These are phyloP conservation scores for Schrankia costaestrigalis DNA, from an alignment of 2,888 invertebrate species.

Conservation along the genomic window DNA sequence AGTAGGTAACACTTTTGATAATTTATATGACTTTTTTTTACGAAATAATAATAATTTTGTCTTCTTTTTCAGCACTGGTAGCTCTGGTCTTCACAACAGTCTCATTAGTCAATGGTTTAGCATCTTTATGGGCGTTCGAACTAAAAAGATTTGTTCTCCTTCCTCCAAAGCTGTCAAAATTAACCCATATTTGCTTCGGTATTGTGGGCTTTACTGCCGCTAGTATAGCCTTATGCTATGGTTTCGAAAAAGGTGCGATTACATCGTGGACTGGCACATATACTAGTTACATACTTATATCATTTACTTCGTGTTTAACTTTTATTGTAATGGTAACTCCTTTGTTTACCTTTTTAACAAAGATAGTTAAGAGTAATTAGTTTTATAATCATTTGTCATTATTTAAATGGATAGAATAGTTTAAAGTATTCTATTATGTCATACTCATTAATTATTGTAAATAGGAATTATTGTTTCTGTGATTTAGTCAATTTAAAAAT, in stretches of 20 bases:
- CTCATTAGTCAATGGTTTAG: slow-evolving; percentile 50
- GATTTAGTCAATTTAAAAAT: too few species aligned
- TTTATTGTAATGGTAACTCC: slow-evolving; percentile 49
- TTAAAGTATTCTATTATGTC: too few species aligned
- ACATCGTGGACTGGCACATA: slow-evolving; percentile 35
- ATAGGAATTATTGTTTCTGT: too few species aligned
- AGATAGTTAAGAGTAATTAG: background rate
- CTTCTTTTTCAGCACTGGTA: slow-evolving; percentile 45
- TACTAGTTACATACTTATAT: slow-evolving; percentile 39
- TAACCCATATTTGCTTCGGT: slow-evolving; percentile 55
- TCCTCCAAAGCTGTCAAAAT: slow-evolving; percentile 46
- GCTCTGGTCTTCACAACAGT: slow-evolving; percentile 54
- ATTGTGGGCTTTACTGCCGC: slow-evolving; percentile 42
- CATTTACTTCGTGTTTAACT: slow-evolving; percentile 29
- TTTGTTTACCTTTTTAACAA: slow-evolving; percentile 39
- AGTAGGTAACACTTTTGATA: too few species aligned
- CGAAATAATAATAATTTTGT: background rate
- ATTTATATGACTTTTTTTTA: background rate
- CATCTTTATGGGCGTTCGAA: slow-evolving; percentile 54
- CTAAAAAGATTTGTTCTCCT: slow-evolving; percentile 42
- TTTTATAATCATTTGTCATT: too few species aligned
- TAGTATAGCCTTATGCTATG: slow-evolving; percentile 46
- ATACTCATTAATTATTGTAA: too few species aligned
- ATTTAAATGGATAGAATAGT: too few species aligned
- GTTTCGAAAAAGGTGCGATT: slow-evolving; percentile 47